Base-by-base conservation (phyloP, 2,113 vertebrate species). In the Campylomormyrus numenius region DNA sequence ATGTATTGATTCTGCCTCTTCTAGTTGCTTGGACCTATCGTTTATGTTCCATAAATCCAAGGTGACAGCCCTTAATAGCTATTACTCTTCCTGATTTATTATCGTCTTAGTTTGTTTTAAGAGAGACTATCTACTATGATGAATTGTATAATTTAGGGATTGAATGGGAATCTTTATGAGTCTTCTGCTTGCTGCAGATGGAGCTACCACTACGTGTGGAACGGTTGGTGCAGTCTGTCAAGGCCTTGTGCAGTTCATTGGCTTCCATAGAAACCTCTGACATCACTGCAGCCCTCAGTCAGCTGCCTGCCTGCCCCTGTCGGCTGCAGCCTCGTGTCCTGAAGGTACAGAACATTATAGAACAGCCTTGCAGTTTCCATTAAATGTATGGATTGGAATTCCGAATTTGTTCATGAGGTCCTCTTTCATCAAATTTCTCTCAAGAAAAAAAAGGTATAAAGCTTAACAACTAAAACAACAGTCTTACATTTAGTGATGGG, bases 301-400 rank as follows among this genome's bases (percentile, higher is more conserved):
- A 97, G 94, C 96, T 99, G 93, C 98, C 98, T 2, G 97, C 98
- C 56, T 99, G 98, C 90, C 97, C 98, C 2, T 98, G 98, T 74
- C 97, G 98, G 10, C 96, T 98, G 94, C 98, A 99, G 93, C 97
- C 98, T 88, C 97, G 96, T 89, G 97, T 97, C 88, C 96, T 97
- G 92, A 99, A 99, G 97, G 98, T 99, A 89, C 15, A 70, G 52
- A 8, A 2, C 13, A n/a, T 39, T 2, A 21, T 7, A 52, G 46
- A 19, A 35, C 21, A 70, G 5, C 1, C 15, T 31, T 46, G 35
- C 6, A 42, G 2, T 42, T 39, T 80, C 31, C 15, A 80, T 42
- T 80, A 39, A 80, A 39, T 80, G 15, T 80, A 19, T 42, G 74
- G 31, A 80, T 42, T 39, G 74, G 9, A 13, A 80, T 80, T 42